Conservation (phyloP, 2,113 vertebrate genomes). For the Phoxinus phoxinus region DNA sequence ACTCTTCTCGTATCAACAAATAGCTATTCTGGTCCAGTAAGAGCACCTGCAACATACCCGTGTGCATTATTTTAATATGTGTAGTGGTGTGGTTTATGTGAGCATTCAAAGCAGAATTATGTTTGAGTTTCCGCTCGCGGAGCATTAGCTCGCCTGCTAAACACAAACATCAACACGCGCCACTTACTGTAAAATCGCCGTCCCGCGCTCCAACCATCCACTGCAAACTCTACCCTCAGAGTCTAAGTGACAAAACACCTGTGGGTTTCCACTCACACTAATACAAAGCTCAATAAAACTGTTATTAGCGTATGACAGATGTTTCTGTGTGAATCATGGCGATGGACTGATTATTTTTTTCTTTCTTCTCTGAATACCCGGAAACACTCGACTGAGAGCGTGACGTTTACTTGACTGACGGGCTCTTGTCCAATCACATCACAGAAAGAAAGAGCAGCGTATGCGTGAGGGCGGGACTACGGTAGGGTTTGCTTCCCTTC, state of each 20-base stretch:
- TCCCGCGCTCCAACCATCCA: slow-evolving; percentile 21
- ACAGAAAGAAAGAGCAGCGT: not conserved
- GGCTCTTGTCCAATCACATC: not conserved
- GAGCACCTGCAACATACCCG: not conserved
- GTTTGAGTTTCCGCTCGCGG: slow-evolving; percentile 12
- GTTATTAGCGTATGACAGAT: slow-evolving; percentile 68
- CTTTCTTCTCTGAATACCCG: slow-evolving; percentile 62
- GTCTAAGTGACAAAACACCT: not conserved
- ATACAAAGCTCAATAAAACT: slow-evolving; percentile 37
- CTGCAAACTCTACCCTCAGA: not conserved
- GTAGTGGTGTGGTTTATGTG: not conserved
- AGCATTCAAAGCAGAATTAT: not conserved
- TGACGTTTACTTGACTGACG: not conserved
- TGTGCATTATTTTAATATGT: not conserved
- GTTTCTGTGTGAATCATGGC: slow-evolving; percentile 78
- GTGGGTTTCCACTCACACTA: not conserved
- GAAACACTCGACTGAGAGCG: slow-evolving; percentile 59
- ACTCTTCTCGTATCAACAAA: not conserved
- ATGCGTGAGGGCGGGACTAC: not conserved
- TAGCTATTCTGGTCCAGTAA: not conserved
- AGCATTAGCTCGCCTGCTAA: slow-evolving; percentile 31
- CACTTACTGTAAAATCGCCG: slow-evolving; percentile 32
- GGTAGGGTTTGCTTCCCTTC: slow-evolving; percentile 8
- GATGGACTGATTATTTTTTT: slow-evolving; percentile 61
- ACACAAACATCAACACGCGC: slow-evolving; percentile 36